Base-by-base conservation (phyloP, 2,113 vertebrate genomes). In the Monarcha castaneiventris region DNA sequence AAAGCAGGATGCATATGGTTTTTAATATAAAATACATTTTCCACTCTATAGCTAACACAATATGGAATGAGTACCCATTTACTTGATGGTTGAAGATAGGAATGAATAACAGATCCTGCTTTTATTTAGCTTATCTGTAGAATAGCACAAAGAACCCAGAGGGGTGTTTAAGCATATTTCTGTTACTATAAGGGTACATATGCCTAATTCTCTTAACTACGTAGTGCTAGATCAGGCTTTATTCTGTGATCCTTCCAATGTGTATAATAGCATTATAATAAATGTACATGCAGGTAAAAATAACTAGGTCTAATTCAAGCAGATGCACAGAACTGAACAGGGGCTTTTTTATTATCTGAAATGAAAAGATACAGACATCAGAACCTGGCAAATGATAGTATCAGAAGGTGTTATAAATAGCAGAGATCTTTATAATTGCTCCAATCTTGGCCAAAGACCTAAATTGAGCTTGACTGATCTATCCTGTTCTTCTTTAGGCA, bases 381-480 rank as follows among this genome's bases (percentile, higher is more conserved):
- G 92, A 97, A 95, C 79, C 64, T 79, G 78, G 71, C 35, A 97
- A 97, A 94, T 92, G 33, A 87, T 90, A 32, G 67, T 93, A 93
- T 97, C 89, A 97, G 90, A 95, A 97, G 87, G 71, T 52, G 32
- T 92, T 97, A 95, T 94, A 97, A 97, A 96, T 96, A 95, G 54
- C 44, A 96, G 84, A 93, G 76, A 93, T 96, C 76, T 96, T 94
- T 95, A 93, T 97, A 97, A 97, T 97, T 97, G 92, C 69, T 96
- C 91, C 97, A 85, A 97, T 97, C 87, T 97, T 96, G 95, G 91
- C 80, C 61, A 92, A 87, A 94, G 77, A 96, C 89, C 64, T 84
- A 97, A 97, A 98, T 97, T 95, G 93, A 97, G 64, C 89, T 95
- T 97, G 94, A 94, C 80, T 96, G 93, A 97, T 97, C 64, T 89